Evolutionary conservation across 1,140 invertebrate species (phyloP).

Genomic region (Danaus melanippus): DNA sequence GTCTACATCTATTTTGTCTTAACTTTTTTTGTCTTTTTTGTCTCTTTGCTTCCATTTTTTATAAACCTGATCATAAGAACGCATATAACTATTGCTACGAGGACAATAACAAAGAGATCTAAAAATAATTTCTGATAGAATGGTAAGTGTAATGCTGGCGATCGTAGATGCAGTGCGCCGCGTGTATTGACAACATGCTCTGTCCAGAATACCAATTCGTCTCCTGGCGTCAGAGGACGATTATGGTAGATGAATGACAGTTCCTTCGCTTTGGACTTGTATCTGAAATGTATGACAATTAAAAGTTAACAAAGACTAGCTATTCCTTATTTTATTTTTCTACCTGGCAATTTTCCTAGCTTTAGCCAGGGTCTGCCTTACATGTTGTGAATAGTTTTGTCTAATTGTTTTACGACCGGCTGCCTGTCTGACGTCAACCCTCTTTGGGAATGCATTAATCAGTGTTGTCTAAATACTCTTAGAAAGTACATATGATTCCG

Average conservation of each 20-base stretch:
- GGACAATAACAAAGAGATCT: conserved; percentile 3
- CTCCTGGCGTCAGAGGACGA: conserved; percentile 30
- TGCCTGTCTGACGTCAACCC: too few relatives aligned
- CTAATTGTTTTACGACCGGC: too few relatives aligned
- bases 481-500: too few relatives aligned
- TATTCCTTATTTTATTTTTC: too few relatives aligned
- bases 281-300: conserved; percentile 19
- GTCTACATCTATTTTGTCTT: not conserved
- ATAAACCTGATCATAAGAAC: conserved; percentile 42
- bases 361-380: too few relatives aligned
- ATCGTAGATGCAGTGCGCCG: conserved; percentile 38
- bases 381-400: too few relatives aligned
- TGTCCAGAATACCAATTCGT: conserved; percentile 36
- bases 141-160: conserved; percentile 29
- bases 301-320: too few relatives aligned
- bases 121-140: conserved; percentile 22
- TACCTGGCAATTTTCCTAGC: too few relatives aligned
- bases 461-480: too few relatives aligned
- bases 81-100: not conserved
- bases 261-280: conserved; percentile 27
- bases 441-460: too few relatives aligned
- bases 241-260: conserved; percentile 37
- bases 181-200: conserved; percentile 37
- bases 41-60: not conserved
- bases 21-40: not conserved